phyloP scores from a whole-genome alignment of 2,797 vertebrate species.

The Chromobotia macracanthus region DNA sequence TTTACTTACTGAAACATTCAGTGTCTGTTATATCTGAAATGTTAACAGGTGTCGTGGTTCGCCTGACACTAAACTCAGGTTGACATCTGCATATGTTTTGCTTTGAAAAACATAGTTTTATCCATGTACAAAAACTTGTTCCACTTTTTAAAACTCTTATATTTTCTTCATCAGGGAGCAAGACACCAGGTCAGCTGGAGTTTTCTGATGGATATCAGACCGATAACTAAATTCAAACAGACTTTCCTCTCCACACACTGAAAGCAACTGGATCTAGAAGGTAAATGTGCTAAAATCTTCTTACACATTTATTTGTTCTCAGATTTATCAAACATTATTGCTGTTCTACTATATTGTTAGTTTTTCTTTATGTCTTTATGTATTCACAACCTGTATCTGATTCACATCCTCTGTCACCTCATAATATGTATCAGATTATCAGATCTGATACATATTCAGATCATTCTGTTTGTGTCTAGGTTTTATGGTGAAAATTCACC shows the following conservation, averaged over 20 bases:
- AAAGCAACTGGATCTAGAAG: conserved; percentile 30
- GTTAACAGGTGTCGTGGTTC: conserved; percentile 29
- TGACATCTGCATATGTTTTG: conserved; percentile 46
- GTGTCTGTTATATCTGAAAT: conserved; percentile 41
- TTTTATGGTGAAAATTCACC: too few relatives aligned
- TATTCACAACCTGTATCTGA: not conserved
- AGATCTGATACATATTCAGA: too few relatives aligned
- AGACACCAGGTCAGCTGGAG: conserved; percentile 1
- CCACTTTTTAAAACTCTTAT: not conserved
- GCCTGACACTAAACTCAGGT: conserved; percentile 48
- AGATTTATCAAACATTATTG: not conserved
- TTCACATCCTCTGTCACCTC: not conserved
- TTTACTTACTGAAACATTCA: conserved; percentile 32
- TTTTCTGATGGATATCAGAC: conserved; percentile 15
- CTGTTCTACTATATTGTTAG: not conserved
- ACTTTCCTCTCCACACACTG: not conserved
- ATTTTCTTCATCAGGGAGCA: conserved; percentile 27
- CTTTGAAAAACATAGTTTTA: conserved; percentile 2
- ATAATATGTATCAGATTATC: not conserved
- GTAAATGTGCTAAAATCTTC: not conserved
- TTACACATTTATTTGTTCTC: not conserved
- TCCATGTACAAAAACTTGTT: not conserved
- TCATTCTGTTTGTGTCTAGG: too few relatives aligned
- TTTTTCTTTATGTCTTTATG: not conserved
- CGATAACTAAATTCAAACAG: conserved; percentile 8